Conservation (phyloP, 2,113 vertebrate genomes). For the Calyptommatus sinebrachiatus region DNA sequence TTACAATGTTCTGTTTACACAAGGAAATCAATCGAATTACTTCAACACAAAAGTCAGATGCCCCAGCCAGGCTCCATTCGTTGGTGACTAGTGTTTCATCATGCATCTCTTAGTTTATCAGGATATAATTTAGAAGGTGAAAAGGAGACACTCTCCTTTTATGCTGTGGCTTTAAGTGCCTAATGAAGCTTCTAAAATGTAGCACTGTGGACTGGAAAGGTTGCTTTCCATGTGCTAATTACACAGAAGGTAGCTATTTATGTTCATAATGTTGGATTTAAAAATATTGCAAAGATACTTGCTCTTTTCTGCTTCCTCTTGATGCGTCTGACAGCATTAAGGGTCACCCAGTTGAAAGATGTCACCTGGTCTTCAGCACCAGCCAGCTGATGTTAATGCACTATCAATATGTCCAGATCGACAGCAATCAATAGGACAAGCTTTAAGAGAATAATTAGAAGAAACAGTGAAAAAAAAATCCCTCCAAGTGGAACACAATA, state of each 20-base stretch:
- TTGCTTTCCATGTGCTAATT: neutral
- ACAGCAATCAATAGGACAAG: neutral
- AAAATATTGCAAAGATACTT: neutral
- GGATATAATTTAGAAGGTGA: neutral
- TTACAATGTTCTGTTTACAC: neutral
- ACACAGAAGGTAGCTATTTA: neutral
- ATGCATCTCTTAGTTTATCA: neutral
- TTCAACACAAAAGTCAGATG: neutral
- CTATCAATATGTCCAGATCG: neutral
- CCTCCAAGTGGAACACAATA: neutral
- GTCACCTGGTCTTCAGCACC: neutral
- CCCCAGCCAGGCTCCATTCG: neutral
- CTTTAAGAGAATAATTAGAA: constrained; percentile 38
- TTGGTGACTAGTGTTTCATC: neutral
- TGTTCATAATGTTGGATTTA: neutral
- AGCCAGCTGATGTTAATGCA: neutral
- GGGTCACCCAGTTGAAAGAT: neutral
- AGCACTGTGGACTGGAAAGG: neutral
- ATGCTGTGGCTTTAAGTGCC: neutral
- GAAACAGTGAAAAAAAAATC: constrained; percentile 8
- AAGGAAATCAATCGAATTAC: neutral
- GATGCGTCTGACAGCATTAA: neutral
- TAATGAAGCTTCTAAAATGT: neutral
- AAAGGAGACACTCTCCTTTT: neutral
- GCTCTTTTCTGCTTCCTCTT: neutral